These are phyloP conservation scores for Lethenteron reissneri DNA, from an alignment of 2,113 vertebrate genomes.

Conservation along the genomic window DNA sequence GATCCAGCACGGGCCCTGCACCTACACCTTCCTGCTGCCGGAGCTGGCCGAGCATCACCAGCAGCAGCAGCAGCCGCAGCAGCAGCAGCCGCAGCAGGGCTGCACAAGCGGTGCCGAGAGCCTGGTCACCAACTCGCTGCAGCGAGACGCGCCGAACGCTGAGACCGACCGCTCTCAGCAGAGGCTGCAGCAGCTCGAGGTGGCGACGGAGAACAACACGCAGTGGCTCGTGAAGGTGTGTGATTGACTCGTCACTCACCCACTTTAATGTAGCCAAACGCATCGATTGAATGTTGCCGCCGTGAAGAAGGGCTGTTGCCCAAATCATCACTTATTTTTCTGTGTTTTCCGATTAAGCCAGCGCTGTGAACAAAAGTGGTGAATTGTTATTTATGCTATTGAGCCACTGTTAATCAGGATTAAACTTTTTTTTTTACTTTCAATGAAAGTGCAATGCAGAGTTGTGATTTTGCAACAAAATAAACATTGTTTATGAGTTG, in stretches of 20 bases:
- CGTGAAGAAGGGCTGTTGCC: too few species aligned
- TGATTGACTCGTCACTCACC: background rate
- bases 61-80: conserved; percentile 7
- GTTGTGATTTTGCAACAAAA: too few species aligned
- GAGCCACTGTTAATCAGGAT: too few species aligned
- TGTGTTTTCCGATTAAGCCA: too few species aligned
- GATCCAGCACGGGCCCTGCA: conserved; percentile 78
- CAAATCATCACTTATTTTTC: too few species aligned
- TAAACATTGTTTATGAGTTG: too few species aligned
- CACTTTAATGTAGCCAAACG: too few species aligned
- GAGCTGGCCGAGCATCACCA: conserved; percentile 46
- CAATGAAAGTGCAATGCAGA: too few species aligned
- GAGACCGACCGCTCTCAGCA: conserved; percentile 57
- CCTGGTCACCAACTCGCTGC: conserved; percentile 16
- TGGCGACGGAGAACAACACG: conserved; percentile 95
- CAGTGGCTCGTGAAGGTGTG: conserved; percentile 98
- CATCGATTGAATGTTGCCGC: too few species aligned
- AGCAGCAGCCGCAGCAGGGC: conserved; percentile 30
- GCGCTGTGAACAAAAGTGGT: too few species aligned
- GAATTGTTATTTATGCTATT: too few species aligned
- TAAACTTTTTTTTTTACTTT: too few species aligned
- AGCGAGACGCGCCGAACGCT: conserved; percentile 28
- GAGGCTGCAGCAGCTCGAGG: conserved; percentile 89
- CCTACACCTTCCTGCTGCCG: conserved; percentile 80
- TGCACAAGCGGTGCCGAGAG: conserved; percentile 4